A percentile compares a stretch with the other conserved stretches of the same genome.
Evolutionary conservation across 2,888 invertebrate species (phyloP).

Genomic region (Argyresthia albistria): DNA sequence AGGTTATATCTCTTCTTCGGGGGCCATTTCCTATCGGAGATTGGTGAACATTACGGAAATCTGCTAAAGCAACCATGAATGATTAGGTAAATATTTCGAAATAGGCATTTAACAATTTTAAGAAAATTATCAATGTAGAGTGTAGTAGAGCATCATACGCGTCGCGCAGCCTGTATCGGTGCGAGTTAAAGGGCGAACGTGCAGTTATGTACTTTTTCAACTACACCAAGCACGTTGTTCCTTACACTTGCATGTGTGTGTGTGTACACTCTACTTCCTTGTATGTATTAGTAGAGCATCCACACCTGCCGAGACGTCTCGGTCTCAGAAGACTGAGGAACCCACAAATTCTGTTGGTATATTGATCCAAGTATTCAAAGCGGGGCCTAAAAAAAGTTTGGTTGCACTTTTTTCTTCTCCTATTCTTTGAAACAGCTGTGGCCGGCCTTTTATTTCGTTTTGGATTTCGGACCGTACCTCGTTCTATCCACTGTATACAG

Average conservation of each 20-base stretch:
- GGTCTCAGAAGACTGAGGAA: no score
- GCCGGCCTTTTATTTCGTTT: slow-evolving; percentile 31
- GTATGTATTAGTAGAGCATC: slow-evolving; percentile 11
- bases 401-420: slow-evolving; percentile 30
- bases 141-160: slow-evolving; percentile 34
- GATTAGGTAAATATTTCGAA: neutral
- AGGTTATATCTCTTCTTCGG: no score
- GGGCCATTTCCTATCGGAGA: no score
- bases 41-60: no score
- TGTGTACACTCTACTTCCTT: neutral
- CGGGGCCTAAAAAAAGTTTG: slow-evolving; percentile 11
- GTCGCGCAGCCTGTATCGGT: slow-evolving; percentile 9
- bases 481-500: no score
- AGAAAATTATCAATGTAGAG: slow-evolving; percentile 24
- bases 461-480: slow-evolving; percentile 6
- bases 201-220: slow-evolving; percentile 25
- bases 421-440: slow-evolving; percentile 43
- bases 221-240: neutral
- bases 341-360: no score
- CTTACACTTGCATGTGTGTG: neutral
- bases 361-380: neutral
- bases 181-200: slow-evolving; percentile 39
- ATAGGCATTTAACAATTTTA: neutral
- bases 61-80: no score
- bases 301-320: slow-evolving; percentile 14